Evolutionary conservation across 2,888 invertebrate genomes (phyloP).

Genomic region (Fragum fragum): DNA sequence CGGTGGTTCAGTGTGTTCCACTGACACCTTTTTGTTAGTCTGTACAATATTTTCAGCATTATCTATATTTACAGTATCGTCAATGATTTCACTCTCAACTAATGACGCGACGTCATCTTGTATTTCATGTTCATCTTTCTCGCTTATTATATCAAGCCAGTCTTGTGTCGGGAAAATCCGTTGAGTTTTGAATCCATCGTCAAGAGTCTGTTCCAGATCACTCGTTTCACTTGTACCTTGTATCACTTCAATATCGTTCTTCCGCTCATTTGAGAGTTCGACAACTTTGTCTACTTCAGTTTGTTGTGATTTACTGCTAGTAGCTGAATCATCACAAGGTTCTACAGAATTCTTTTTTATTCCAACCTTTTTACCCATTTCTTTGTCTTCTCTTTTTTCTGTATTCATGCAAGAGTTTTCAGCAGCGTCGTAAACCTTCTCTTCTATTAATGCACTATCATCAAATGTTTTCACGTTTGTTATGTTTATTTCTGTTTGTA

Average conservation of each 20-base stretch:
- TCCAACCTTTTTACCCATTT: background rate
- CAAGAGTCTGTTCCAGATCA: background rate
- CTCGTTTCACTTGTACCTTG: background rate
- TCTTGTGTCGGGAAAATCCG: slow-evolving; percentile 20
- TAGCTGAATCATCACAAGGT: background rate
- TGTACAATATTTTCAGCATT: background rate
- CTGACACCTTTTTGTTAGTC: slow-evolving; percentile 2
- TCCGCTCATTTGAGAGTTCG: background rate
- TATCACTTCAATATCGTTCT: background rate
- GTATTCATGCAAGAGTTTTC: background rate
- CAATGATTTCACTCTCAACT: slow-evolving; percentile 51
- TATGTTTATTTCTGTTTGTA: background rate
- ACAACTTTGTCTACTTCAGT: background rate
- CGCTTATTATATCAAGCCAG: slow-evolving; percentile 54
- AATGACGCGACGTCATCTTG: slow-evolving; percentile 36
- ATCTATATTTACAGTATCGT: slow-evolving; percentile 12
- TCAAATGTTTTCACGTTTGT: background rate
- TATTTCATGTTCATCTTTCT: slow-evolving; percentile 36
- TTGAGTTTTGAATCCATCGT: slow-evolving; percentile 13
- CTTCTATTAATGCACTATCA: background rate
- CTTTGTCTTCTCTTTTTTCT: background rate
- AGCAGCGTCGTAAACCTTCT: background rate
- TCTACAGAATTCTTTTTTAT: background rate
- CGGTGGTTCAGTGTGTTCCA: background rate
- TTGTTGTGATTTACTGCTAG: background rate